Percentiles rank a stretch among this genome's conserved stretches.
These are phyloP conservation scores for Leptopilina clavipes DNA, from an alignment of 1,140 invertebrate genomes.

Conservation along the genomic window DNA sequence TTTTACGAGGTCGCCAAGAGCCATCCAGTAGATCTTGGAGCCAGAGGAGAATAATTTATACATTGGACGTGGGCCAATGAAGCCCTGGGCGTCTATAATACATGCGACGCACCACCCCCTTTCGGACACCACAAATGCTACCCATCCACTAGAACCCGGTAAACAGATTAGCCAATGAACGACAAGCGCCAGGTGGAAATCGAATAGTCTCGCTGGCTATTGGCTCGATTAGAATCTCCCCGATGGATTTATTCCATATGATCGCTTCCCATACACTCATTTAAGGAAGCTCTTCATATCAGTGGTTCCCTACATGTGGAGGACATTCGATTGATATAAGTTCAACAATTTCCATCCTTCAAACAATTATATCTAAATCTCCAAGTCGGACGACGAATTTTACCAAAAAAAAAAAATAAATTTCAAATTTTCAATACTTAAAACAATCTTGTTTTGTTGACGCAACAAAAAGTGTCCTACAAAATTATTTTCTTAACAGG, in stretches of 20 bases:
- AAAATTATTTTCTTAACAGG: too few relatives aligned
- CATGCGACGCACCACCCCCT: slow-evolving; percentile 50
- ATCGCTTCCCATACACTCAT: neutral
- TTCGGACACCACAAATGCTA: slow-evolving; percentile 42
- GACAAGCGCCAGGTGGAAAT: slow-evolving; percentile 26
- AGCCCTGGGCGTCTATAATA: slow-evolving; percentile 54
- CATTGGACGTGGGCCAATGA: slow-evolving; percentile 60
- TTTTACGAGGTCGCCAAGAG: slow-evolving; percentile 53
- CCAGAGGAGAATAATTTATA: slow-evolving; percentile 61
- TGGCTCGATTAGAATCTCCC: slow-evolving; percentile 3
- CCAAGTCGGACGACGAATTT: too few relatives aligned
- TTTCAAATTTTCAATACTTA: too few relatives aligned
- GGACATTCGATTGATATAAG: too few relatives aligned
- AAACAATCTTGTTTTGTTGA: too few relatives aligned
- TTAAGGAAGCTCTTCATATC: neutral
- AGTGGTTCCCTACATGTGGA: neutral
- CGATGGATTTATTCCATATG: slow-evolving; percentile 7
- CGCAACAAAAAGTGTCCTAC: too few relatives aligned
- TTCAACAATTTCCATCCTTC: too few relatives aligned
- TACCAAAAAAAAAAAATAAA: too few relatives aligned
- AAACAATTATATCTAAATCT: too few relatives aligned
- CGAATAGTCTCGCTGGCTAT: slow-evolving; percentile 13
- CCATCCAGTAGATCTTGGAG: slow-evolving; percentile 43
- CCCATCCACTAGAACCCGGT: slow-evolving; percentile 39
- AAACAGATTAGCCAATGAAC: slow-evolving; percentile 33